These are phyloP conservation scores for Picus viridis DNA, from an alignment of 2,797 vertebrate species.

Conservation along the genomic window DNA sequence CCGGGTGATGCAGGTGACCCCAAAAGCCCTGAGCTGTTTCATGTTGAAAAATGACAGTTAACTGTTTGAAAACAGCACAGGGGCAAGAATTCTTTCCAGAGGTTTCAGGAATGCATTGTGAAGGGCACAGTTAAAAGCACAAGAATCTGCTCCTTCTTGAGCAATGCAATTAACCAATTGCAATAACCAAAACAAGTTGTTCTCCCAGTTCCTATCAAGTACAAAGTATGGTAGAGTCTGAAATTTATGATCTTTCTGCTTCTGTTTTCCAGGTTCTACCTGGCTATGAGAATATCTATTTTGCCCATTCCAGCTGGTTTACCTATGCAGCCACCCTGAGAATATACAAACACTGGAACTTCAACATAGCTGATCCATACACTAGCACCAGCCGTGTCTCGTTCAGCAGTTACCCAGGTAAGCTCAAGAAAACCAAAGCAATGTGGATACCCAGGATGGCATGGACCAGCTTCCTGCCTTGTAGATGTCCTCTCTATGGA, in stretches of 20 bases:
- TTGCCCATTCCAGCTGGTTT: conserved; percentile 93
- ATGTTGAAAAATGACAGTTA: not conserved
- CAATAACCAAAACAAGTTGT: not conserved
- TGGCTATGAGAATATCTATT: conserved; percentile 90
- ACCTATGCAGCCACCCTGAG: conserved; percentile 89
- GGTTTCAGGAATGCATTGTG: not conserved
- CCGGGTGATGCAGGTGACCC: not conserved
- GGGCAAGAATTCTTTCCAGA: not conserved
- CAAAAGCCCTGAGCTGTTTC: not conserved
- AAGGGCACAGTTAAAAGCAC: not conserved
- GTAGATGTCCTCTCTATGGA: not conserved
- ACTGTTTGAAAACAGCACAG: not conserved
- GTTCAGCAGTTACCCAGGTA: conserved; percentile 95
- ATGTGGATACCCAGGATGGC: not conserved
- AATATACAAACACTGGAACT: conserved; percentile 93
- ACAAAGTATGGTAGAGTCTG: not conserved
- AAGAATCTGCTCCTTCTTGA: conserved; percentile 2
- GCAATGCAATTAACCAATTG: not conserved
- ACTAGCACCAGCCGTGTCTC: conserved; percentile 81
- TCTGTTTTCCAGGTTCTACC: conserved; percentile 85
- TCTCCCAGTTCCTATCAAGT: not conserved
- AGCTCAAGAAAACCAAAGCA: not conserved
- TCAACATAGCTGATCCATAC: conserved; percentile 81
- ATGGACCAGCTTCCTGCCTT: not conserved
- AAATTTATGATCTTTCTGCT: not conserved